Conservation (phyloP, 2,888 invertebrate genomes). For the Yponomeuta malinellus region DNA sequence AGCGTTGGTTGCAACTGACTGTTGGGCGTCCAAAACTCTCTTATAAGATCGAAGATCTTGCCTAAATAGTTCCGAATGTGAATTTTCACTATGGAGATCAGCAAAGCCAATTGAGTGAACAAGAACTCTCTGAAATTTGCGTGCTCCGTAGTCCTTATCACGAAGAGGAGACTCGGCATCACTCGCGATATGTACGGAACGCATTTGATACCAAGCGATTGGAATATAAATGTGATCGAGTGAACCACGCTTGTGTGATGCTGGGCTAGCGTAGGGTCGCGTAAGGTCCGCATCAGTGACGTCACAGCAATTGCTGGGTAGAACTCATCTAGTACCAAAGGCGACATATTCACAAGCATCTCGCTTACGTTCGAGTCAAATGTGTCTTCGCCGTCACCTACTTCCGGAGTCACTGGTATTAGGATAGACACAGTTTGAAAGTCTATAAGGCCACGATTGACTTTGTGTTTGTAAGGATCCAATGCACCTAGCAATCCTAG, state of each 20-base stretch:
- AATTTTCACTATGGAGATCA: slow-evolving; percentile 96
- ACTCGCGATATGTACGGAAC: slow-evolving; percentile 95
- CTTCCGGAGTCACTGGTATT: slow-evolving; percentile 82
- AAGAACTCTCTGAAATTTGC: slow-evolving; percentile 91
- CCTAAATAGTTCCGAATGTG: slow-evolving; percentile 97
- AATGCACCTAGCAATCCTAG: slow-evolving; percentile 96
- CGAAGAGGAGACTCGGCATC: slow-evolving; percentile 89
- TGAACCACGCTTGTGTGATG: slow-evolving; percentile 97
- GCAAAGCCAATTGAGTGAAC: slow-evolving; percentile 93
- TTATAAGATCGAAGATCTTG: slow-evolving; percentile 94
- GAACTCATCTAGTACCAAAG: slow-evolving; percentile 93
- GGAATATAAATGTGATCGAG: slow-evolving; percentile 97
- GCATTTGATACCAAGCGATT: slow-evolving; percentile 94
- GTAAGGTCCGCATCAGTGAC: slow-evolving; percentile 94
- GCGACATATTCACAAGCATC: slow-evolving; percentile 95
- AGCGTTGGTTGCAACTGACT: slow-evolving; percentile 90
- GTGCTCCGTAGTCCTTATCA: slow-evolving; percentile 90
- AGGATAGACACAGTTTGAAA: slow-evolving; percentile 87
- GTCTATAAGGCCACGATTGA: slow-evolving; percentile 94
- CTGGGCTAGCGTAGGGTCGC: slow-evolving; percentile 91
- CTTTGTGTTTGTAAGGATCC: slow-evolving; percentile 98
- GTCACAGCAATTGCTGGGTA: slow-evolving; percentile 98
- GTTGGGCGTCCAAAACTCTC: slow-evolving; percentile 94
- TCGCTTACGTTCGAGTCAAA: slow-evolving; percentile 85
- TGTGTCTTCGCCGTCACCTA: slow-evolving; percentile 78